Evolutionary conservation across 2,888 invertebrate genomes (phyloP).

Genomic region (Andrena camellia): DNA sequence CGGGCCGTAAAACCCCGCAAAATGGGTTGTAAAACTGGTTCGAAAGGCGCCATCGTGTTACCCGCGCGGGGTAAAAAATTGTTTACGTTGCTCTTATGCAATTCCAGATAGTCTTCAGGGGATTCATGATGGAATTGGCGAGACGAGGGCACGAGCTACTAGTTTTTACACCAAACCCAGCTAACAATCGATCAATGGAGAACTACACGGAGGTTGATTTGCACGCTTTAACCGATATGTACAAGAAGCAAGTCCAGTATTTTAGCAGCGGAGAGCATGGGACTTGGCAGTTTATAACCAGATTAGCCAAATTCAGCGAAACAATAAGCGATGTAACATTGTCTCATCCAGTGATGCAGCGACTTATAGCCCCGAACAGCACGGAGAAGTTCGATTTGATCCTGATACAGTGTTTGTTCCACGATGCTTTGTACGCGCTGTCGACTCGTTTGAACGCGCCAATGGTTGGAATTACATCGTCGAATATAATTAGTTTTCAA

Average conservation of each 20-base stretch:
- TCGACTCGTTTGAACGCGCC: constrained; percentile 36
- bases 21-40: too few species aligned
- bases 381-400: constrained; percentile 49
- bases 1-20: too few species aligned
- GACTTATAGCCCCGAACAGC: constrained; percentile 33
- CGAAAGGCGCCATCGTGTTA: too few species aligned
- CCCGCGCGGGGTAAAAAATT: not conserved
- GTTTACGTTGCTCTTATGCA: not conserved
- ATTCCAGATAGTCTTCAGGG: constrained; percentile 31
- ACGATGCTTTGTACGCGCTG: constrained; percentile 36
- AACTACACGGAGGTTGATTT: constrained; percentile 47
- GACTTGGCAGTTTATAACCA: fast-evolving
- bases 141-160: constrained; percentile 41
- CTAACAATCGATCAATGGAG: not conserved
- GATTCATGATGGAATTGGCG: constrained; percentile 29
- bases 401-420: constrained; percentile 23
- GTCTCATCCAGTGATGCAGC: constrained; percentile 46
- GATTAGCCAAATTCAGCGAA: not conserved
- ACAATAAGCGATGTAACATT: not conserved
- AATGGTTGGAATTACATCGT: constrained; percentile 19
- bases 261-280: too few species aligned
- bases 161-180: constrained; percentile 30
- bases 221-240: not conserved
- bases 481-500: fast-evolving
- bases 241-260: not conserved